Evolutionary conservation across 1,140 invertebrate species (phyloP).

Genomic region (Protaetia brevitarsis): DNA sequence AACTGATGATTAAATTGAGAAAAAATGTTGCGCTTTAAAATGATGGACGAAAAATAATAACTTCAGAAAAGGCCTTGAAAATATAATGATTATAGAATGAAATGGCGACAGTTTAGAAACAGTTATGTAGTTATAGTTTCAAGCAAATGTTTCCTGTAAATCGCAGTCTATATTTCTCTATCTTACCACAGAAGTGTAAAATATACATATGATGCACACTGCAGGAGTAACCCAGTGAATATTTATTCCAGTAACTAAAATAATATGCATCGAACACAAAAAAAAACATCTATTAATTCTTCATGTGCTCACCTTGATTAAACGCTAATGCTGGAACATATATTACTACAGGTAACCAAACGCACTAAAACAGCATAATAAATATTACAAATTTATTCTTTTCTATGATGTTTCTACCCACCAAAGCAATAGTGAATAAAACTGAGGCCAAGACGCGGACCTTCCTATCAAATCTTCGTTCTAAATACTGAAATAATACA

Average conservation of each 20-base stretch:
- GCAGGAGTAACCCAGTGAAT: slow-evolving; percentile 78
- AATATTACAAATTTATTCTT: neutral
- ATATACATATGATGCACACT: slow-evolving; percentile 85
- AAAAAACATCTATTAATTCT: neutral
- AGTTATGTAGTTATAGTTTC: too few relatives aligned
- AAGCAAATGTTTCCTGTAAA: too few relatives aligned
- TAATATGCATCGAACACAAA: neutral
- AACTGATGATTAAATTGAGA: too few relatives aligned
- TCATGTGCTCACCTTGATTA: slow-evolving; percentile 68
- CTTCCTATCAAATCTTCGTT: slow-evolving; percentile 69
- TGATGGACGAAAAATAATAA: too few relatives aligned
- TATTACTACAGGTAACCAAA: slow-evolving; percentile 68
- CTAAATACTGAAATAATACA: slow-evolving; percentile 66
- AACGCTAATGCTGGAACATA: slow-evolving; percentile 72
- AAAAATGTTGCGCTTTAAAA: too few relatives aligned
- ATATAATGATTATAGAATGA: too few relatives aligned
- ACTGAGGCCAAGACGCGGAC: slow-evolving; percentile 71
- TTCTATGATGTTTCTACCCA: slow-evolving; percentile 49
- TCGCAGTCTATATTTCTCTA: too few relatives aligned
- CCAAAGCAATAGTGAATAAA: slow-evolving; percentile 67
- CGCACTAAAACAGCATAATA: slow-evolving; percentile 55
- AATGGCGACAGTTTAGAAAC: too few relatives aligned
- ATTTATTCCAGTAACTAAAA: slow-evolving; percentile 79
- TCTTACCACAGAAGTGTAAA: slow-evolving; percentile 86
- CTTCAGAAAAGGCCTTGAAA: too few relatives aligned